A percentile compares a stretch with the other conserved stretches of the same genome.
Conservation (phyloP, 2,888 invertebrate species). For the Amphipoea oculea region DNA sequence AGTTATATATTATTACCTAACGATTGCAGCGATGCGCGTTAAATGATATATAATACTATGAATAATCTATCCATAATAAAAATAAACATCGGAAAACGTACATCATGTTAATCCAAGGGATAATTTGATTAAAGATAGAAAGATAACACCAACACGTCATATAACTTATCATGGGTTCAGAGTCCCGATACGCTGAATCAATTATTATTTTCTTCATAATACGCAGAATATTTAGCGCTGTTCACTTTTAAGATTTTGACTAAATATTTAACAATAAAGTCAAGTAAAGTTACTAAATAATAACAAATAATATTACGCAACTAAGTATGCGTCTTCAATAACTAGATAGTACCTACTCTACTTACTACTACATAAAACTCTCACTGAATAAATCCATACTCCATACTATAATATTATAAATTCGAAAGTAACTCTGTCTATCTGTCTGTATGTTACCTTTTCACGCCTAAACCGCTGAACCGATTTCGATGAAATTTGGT, state of each 20-base stretch:
- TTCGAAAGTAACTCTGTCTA: too few relatives aligned
- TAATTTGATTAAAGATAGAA: constrained; percentile 39
- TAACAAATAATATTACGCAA: constrained; percentile 23
- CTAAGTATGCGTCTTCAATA: too few relatives aligned
- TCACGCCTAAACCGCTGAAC: too few relatives aligned
- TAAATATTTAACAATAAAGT: not conserved
- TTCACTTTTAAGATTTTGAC: not conserved
- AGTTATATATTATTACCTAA: not conserved
- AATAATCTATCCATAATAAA: constrained; percentile 21
- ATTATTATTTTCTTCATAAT: not conserved
- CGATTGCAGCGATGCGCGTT: not conserved
- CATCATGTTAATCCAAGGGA: constrained; percentile 41
- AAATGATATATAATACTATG: not conserved
- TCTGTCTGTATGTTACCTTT: too few relatives aligned
- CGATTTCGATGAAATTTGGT: too few relatives aligned
- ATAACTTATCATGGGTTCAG: constrained; percentile 27
- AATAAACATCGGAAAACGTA: constrained; percentile 26
- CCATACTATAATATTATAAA: too few relatives aligned
- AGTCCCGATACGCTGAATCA: constrained; percentile 19
- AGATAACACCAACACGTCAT: constrained; percentile 35
- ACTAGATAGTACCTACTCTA: not conserved
- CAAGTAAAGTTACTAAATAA: too few relatives aligned
- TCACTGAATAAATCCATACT: not conserved
- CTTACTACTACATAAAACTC: not conserved
- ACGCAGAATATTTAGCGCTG: not conserved